Conservation (phyloP, 2,888 invertebrate genomes). For the Neoscelio sp. region DNA sequence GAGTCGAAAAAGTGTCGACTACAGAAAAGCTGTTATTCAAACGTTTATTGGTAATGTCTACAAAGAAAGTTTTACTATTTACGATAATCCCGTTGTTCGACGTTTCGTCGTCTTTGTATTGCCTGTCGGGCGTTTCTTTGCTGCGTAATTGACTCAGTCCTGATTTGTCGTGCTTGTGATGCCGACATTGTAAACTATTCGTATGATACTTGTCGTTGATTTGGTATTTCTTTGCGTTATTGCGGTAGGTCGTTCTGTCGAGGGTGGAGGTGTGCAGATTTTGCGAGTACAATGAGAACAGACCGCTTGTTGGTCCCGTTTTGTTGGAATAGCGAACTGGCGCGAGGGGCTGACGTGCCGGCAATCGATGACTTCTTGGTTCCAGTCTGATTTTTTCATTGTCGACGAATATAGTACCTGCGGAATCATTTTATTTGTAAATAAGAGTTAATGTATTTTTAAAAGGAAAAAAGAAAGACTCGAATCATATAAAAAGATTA, state of each 20-base stretch:
- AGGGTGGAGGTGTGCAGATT: constrained; percentile 78
- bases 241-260: constrained; percentile 78
- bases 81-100: constrained; percentile 72
- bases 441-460: too few species aligned
- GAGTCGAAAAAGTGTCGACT: constrained; percentile 74
- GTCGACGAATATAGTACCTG: constrained; percentile 74
- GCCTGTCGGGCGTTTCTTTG: constrained; percentile 61
- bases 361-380: constrained; percentile 77
- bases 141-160: constrained; percentile 57
- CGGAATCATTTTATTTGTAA: constrained; percentile 8
- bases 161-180: constrained; percentile 77
- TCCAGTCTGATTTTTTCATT: constrained; percentile 76
- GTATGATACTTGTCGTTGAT: constrained; percentile 73
- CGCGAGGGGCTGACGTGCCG: constrained; percentile 69
- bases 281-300: constrained; percentile 70
- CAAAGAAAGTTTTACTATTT: constrained; percentile 69
- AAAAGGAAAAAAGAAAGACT: too few species aligned
- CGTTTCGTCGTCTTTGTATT: constrained; percentile 31
- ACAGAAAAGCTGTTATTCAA: constrained; percentile 68
- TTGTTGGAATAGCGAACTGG: constrained; percentile 65
- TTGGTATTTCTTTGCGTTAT: constrained; percentile 75
- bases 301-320: constrained; percentile 63
- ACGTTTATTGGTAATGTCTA: constrained; percentile 72
- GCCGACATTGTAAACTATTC: constrained; percentile 77
- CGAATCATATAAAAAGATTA: too few species aligned